Percentiles rank a stretch among this genome's conserved stretches.
Conservation (phyloP, 2,113 vertebrate species). For the Dasypus novemcinctus region DNA sequence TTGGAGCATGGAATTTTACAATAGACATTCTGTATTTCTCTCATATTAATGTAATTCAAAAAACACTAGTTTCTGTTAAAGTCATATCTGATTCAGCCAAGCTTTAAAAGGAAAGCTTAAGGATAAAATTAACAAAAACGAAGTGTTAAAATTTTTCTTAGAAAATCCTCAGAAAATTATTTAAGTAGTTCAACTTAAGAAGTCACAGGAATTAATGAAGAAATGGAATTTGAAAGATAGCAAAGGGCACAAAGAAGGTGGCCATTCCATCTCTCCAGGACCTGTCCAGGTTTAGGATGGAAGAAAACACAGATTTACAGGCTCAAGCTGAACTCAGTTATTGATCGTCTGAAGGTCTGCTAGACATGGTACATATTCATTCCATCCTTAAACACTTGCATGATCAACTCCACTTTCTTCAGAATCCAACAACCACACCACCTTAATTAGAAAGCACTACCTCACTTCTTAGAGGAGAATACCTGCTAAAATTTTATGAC, state of each 20-base stretch:
- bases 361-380: not conserved
- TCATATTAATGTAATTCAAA: not conserved
- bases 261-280: not conserved
- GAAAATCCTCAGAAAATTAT: not conserved
- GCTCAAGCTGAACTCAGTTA: not conserved
- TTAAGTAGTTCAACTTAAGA: not conserved
- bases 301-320: not conserved
- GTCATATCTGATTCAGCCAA: not conserved
- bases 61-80: not conserved
- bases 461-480: constrained; percentile 14
- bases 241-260: not conserved
- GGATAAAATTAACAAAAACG: not conserved
- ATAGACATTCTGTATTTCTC: constrained; percentile 32
- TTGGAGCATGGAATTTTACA: constrained; percentile 38
- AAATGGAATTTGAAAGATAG: not conserved
- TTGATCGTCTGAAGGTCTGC: not conserved
- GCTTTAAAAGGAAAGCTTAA: constrained; percentile 18
- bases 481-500: constrained; percentile 40
- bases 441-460: constrained; percentile 20
- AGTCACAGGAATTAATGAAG: not conserved
- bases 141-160: not conserved
- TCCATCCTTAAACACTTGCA: not conserved
- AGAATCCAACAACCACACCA: constrained; percentile 3
- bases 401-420: not conserved
- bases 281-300: not conserved